Conservation (phyloP, 2,797 vertebrate species). For the Melanotaenia trifasciata region DNA sequence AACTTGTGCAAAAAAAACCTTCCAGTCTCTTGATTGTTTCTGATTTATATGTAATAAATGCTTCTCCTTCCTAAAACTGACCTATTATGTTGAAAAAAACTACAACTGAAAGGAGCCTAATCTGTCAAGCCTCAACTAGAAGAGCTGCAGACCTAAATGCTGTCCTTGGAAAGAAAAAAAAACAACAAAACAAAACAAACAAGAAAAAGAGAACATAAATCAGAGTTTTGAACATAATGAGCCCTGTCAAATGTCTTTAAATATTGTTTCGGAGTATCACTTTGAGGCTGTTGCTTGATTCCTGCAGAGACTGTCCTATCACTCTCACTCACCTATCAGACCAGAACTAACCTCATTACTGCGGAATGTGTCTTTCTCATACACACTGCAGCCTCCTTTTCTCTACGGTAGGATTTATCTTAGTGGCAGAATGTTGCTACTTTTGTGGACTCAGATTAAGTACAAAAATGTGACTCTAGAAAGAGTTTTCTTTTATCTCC, state of each 20-base stretch:
- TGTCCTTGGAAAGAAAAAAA: constrained; percentile 21
- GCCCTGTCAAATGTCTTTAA: neutral
- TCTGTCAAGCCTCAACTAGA: constrained; percentile 49
- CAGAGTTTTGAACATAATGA: neutral
- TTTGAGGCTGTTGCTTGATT: constrained; percentile 27
- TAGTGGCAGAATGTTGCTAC: constrained; percentile 39
- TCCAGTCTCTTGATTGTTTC: constrained; percentile 33
- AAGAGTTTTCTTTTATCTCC: constrained; percentile 59
- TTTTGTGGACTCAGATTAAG: constrained; percentile 25
- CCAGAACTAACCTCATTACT: constrained; percentile 76
- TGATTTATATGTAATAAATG: constrained; percentile 57
- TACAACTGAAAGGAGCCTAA: constrained; percentile 36
- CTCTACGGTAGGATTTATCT: constrained; percentile 37
- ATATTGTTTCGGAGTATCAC: constrained; percentile 18
- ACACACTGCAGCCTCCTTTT: constrained; percentile 35
- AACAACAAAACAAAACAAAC: neutral
- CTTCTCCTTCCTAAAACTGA: constrained; percentile 27
- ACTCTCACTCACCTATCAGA: constrained; percentile 56
- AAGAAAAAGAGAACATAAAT: neutral
- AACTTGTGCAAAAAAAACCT: constrained; percentile 10
- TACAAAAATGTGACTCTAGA: constrained; percentile 25
- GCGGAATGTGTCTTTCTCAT: constrained; percentile 71
- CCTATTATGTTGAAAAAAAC: constrained; percentile 40
- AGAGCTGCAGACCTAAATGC: constrained; percentile 30
- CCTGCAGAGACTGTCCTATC: constrained; percentile 33